Conservation (phyloP, 2,888 invertebrate species). For the Harpagoxenus sublaevis region DNA sequence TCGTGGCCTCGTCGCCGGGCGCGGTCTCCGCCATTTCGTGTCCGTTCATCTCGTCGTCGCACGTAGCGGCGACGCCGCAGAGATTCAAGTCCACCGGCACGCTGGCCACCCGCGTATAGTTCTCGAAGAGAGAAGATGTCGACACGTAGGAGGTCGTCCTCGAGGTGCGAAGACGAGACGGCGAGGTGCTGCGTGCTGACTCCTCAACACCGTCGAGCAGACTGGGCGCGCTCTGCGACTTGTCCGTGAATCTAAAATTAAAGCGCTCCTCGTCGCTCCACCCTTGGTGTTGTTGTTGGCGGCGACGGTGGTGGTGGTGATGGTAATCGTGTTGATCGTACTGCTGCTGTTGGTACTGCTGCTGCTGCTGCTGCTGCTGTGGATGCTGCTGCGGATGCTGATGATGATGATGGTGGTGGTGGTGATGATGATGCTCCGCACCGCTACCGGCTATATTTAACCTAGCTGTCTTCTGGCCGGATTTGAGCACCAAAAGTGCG, state of each 20-base stretch:
- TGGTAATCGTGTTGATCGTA: constrained; percentile 67
- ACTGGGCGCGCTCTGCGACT: constrained; percentile 85
- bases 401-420: constrained; percentile 69
- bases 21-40: constrained; percentile 69
- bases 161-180: constrained; percentile 52
- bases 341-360: constrained; percentile 68
- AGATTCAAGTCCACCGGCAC: constrained; percentile 91
- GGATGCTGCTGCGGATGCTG: constrained; percentile 63
- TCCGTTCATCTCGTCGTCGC: constrained; percentile 66
- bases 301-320: constrained; percentile 66
- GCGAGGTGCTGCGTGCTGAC: constrained; percentile 66
- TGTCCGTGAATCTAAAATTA: constrained; percentile 86
- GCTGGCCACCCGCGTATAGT: constrained; percentile 87
- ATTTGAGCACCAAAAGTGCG: constrained; percentile 80
- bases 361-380: constrained; percentile 65
- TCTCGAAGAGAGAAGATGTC: constrained; percentile 80
- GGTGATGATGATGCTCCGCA: constrained; percentile 73
- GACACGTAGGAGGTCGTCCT: constrained; percentile 72
- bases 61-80: constrained; percentile 82
- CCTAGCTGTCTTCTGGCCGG: constrained; percentile 78
- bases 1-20: constrained; percentile 46
- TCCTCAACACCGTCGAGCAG: constrained; percentile 82
- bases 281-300: constrained; percentile 72
- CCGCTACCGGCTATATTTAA: constrained; percentile 83
- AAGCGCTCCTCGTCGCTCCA: constrained; percentile 78